These are phyloP conservation scores for Pogonus chalceus DNA, from an alignment of 1,140 invertebrate species.

Conservation along the genomic window DNA sequence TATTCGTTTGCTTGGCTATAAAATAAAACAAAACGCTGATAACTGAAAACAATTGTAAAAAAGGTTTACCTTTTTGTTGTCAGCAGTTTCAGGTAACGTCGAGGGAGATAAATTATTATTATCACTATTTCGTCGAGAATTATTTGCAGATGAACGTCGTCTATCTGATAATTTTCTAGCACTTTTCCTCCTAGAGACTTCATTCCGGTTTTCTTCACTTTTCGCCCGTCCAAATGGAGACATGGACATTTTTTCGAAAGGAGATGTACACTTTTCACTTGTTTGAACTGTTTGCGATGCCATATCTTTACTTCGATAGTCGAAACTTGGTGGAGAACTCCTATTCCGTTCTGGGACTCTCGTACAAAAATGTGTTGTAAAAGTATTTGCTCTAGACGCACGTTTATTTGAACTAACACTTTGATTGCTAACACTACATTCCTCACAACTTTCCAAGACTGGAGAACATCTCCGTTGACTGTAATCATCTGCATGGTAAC, in stretches of 20 bases:
- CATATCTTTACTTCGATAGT: constrained; percentile 34
- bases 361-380: constrained; percentile 37
- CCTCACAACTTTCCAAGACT: constrained; percentile 36
- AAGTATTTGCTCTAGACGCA: constrained; percentile 25
- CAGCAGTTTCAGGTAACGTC: not conserved
- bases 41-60: constrained; percentile 4
- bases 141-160: not conserved
- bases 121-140: not conserved
- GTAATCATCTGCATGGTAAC: constrained; percentile 28
- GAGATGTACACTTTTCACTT: constrained; percentile 33
- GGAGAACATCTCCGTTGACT: constrained; percentile 33
- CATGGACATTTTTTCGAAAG: constrained; percentile 13
- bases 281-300: constrained; percentile 46
- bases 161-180: not conserved
- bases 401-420: constrained; percentile 6
- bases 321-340: constrained; percentile 15
- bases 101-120: not conserved
- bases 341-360: constrained; percentile 24
- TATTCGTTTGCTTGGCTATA: constrained; percentile 16
- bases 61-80: not conserved
- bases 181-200: constrained; percentile 7
- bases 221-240: not conserved
- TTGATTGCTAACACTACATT: constrained; percentile 18
- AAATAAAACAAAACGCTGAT: constrained; percentile 14
- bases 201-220: not conserved